Conservation (phyloP, 2,888 invertebrate species). For the Beris chalybata region DNA sequence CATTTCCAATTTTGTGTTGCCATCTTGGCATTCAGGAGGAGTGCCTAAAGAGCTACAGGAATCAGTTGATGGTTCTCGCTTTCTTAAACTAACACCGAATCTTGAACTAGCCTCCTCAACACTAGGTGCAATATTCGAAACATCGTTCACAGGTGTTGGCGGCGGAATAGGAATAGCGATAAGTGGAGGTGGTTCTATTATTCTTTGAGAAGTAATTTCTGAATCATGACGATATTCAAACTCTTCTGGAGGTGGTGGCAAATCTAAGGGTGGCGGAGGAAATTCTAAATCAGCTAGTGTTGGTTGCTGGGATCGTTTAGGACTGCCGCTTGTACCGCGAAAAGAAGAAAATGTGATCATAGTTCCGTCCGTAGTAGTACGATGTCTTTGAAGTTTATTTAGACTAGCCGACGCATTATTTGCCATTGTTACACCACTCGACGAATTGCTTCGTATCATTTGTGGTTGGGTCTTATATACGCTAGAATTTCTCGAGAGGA, state of each 20-base stretch:
- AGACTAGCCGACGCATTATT: constrained; percentile 64
- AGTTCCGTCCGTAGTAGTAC: constrained; percentile 59
- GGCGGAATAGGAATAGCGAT: constrained; percentile 44
- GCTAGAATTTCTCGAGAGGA: constrained; percentile 43
- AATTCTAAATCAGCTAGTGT: constrained; percentile 82
- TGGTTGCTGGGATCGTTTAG: constrained; percentile 72
- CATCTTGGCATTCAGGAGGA: constrained; percentile 55
- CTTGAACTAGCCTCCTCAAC: constrained; percentile 73
- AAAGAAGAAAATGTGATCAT: constrained; percentile 59
- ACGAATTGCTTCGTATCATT: constrained; percentile 89
- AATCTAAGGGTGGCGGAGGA: constrained; percentile 80
- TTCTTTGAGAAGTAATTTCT: constrained; percentile 44
- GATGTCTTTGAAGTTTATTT: constrained; percentile 61
- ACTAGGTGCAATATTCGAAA: constrained; percentile 66
- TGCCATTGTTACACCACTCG: constrained; percentile 74
- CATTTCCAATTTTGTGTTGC: constrained; percentile 81
- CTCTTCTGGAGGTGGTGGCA: constrained; percentile 78
- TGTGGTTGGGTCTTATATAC: constrained; percentile 66
- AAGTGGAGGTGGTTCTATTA: constrained; percentile 44
- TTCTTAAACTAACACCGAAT: constrained; percentile 70
- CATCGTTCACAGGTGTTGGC: constrained; percentile 57
- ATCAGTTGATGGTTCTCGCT: constrained; percentile 65
- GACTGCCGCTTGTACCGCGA: constrained; percentile 68
- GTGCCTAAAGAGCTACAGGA: constrained; percentile 61
- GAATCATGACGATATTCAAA: constrained; percentile 51